Base-by-base conservation (phyloP, 2,797 vertebrate species). In the Phataginus tricuspis region DNA sequence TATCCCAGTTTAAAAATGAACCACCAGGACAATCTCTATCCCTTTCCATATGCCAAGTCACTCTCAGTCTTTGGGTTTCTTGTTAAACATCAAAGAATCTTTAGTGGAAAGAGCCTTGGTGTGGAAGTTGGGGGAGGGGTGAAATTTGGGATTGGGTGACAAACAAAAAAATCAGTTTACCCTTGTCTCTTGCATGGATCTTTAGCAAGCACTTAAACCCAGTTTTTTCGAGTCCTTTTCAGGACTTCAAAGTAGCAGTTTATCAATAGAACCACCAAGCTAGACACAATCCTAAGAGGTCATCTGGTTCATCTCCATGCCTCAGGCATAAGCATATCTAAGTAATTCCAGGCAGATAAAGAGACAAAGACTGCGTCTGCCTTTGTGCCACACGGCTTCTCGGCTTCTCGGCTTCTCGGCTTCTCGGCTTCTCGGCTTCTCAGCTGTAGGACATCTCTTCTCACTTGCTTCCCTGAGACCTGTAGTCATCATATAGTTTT, bases 221-320 rank as follows among this genome's bases (percentile, higher is more conserved):
- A 66, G 18, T 80, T 68, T 85, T 89, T 75, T n/a, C 80, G 37
- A 57, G 14, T 92, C 75, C 34, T 69, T 93, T 72, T 83, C 63
- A 88, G 55, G 72, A 91, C 69, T 93, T 96, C 94, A 94, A 75
- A 96, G 64, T 97, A 95, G 39, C 61, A 84, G 45, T 94, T 91
- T 90, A 95, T 92, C 75, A 69, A 49, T 55, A 86, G 69, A 92
- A 75, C 64, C 93, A 53, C 25, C 64, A 89, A 89, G 79, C 37
- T 87, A 90, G 92, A 91, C 69, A 96, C 37, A 91, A 88, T 72
- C 49, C 90, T 86, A 14, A 91, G 42, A 90, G 68, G 84, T 93
- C 74, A 59, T 49, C 93, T 90, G 90, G 31, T 77, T 95, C 84
- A 93, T 93, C 92, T 90, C 57, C 0, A 0, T 94, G 72, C 42